phyloP scores from a whole-genome alignment of 2,113 vertebrate species.

The Tapirus terrestris region DNA sequence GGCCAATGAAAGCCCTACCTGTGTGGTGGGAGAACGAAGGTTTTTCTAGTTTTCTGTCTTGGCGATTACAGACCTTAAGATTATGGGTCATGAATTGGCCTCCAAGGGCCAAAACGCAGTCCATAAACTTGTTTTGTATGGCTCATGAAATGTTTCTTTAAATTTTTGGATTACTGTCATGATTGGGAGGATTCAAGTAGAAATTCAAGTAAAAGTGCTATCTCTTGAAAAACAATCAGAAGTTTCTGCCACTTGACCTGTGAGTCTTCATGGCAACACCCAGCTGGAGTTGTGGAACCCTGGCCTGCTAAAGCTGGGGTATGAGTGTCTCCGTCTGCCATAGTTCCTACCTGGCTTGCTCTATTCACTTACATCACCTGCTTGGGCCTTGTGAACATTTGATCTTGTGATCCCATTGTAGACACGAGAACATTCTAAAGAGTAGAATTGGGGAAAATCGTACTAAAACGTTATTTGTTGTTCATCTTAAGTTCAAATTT shows the following conservation, averaged over 20 bases:
- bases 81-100: background rate
- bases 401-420: background rate
- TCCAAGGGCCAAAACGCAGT: background rate
- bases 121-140: background rate
- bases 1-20: background rate
- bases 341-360: background rate
- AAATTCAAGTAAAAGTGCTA: background rate
- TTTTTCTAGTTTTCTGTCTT: background rate
- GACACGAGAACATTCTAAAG: background rate
- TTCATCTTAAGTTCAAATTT: background rate
- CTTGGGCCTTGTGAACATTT: background rate
- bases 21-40: background rate
- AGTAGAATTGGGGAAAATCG: background rate
- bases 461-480: background rate
- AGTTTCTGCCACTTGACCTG: background rate
- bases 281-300: background rate
- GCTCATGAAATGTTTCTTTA: background rate
- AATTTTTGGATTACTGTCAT: background rate
- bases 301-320: accelerated
- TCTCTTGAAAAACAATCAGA: background rate
- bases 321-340: accelerated
- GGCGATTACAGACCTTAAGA: background rate
- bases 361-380: background rate
- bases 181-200: background rate
- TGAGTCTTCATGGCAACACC: background rate